These are phyloP conservation scores for Drosophila setifemur DNA, from an alignment of 1,140 invertebrate genomes.

Conservation along the genomic window DNA sequence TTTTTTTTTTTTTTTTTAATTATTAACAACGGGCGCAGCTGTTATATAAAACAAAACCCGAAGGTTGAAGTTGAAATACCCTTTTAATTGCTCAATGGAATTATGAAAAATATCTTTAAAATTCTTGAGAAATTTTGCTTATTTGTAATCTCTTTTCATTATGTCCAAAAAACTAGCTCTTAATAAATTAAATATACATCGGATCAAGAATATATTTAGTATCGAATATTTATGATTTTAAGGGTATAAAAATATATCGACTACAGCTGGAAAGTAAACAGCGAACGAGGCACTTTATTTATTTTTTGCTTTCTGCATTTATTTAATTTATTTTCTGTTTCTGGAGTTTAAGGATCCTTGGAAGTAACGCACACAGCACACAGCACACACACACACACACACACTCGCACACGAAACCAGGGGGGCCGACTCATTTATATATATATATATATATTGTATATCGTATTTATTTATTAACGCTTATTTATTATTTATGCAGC, in stretches of 20 bases:
- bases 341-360: conserved; percentile 26
- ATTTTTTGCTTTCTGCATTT: conserved; percentile 45
- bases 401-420: no score
- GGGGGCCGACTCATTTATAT: conserved; percentile 34
- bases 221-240: no score
- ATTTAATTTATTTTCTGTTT: conserved; percentile 34
- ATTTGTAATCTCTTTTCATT: no score
- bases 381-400: conserved; percentile 3
- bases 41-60: conserved; percentile 36
- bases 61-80: conserved; percentile 17
- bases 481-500: conserved; percentile 81
- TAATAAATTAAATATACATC: no score
- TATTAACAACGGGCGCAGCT: conserved; percentile 71
- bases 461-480: conserved; percentile 81
- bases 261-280: background rate
- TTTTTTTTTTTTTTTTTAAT: conserved; percentile 52
- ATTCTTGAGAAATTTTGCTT: no score
- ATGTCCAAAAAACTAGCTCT: background rate
- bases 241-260: background rate
- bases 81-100: no score
- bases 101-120: no score
- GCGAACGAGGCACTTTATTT: conserved; percentile 19
- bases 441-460: conserved; percentile 53
- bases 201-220: no score
- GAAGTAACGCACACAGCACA: conserved; percentile 16